These are phyloP conservation scores for Meta bourneti DNA, from an alignment of 2,888 invertebrate species.

Conservation along the genomic window DNA sequence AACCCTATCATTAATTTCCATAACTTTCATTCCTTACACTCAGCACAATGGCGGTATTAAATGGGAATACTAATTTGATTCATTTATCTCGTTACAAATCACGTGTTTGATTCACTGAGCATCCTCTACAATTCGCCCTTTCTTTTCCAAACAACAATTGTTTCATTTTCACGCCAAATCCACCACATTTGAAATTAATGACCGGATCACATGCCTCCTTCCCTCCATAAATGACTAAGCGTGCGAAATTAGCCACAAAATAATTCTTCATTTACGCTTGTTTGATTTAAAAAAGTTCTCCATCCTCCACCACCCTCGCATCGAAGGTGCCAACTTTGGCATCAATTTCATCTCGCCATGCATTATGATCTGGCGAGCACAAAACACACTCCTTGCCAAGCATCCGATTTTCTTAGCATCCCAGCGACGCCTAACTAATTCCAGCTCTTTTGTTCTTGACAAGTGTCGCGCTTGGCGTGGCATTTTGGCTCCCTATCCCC, in stretches of 20 bases:
- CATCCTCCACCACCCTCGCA: conserved; percentile 40
- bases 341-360: conserved; percentile 49
- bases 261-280: conserved; percentile 49
- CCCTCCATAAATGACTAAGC: background rate
- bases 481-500: conserved; percentile 46
- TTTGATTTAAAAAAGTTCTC: conserved; percentile 2
- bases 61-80: background rate
- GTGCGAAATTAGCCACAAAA: conserved; percentile 18
- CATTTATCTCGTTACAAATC: background rate
- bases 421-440: conserved; percentile 19
- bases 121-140: background rate
- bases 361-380: conserved; percentile 25
- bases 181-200: conserved; percentile 42
- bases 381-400: conserved; percentile 8
- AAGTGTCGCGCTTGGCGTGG: conserved; percentile 63
- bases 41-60: background rate
- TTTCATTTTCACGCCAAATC: conserved; percentile 52
- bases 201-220: conserved; percentile 15
- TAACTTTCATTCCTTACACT: background rate
- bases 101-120: background rate
- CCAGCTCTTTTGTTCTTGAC: conserved; percentile 55
- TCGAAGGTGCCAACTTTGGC: conserved; percentile 44
- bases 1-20: background rate
- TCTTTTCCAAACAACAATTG: conserved; percentile 23
- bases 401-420: background rate